Evolutionary conservation across 2,888 invertebrate species (phyloP), one percentile per base, ranked within the genome.

Genomic region (Agonopterix arenella): DNA sequence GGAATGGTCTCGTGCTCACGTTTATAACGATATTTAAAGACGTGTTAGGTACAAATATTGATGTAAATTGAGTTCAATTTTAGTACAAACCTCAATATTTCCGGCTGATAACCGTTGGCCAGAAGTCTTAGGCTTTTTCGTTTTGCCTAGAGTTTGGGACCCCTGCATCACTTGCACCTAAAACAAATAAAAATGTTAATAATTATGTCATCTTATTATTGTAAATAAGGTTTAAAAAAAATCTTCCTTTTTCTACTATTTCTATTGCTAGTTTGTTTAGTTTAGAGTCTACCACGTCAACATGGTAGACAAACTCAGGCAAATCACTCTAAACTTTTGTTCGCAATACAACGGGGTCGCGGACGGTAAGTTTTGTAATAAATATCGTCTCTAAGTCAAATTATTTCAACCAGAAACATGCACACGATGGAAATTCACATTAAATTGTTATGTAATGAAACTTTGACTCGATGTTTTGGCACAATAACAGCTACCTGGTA

Each of bases 101-200:
- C 95, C 95, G 36, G 95, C 95, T 18, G 95, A 95, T 66, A 95
- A 92, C 52, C 96, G 90, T 72, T 96, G 95, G 36, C 93, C 92
- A 41, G 92, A 92, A 55, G 93, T 94, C 77, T 96, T 96, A 1
- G 93, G 92, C 58, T 93, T 93, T 78, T 96, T 96, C 40, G 94
- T 93, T 76, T 96, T 96, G 51, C 94, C 94, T 53, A 95, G 89
- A 44, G 96, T 96, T 70, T 96, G 96, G 2, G 95, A 95, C 46
- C 94, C 93, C 71, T 94, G 92, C 88, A 92, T 91, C 49, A 93
- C 92, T 60, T 91, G 91, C 44, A 92, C 91, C 91, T 92, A 11
- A n/a, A 51, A 52, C 11, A 43, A 13, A 4, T 8, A 43, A 2
- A 7, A 28, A 28, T 28, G 28, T 28, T 28, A 28, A 28, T 28